A percentile compares a stretch with the other conserved stretches of the same genome.
phyloP scores from a whole-genome alignment of 2,113 vertebrate genomes.

The Sturnus vulgaris region DNA sequence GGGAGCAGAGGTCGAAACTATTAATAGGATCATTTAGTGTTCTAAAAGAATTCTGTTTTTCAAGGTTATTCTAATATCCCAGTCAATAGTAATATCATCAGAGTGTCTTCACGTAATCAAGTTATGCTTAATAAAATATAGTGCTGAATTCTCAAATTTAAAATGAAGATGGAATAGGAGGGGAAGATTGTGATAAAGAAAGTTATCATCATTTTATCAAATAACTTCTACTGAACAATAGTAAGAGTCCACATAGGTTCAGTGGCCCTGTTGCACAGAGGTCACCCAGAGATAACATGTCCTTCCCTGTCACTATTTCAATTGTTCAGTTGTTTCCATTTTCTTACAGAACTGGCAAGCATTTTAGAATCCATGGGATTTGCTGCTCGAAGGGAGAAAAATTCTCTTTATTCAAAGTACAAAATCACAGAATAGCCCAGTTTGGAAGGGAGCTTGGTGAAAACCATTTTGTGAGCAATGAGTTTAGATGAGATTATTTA shows the following conservation, averaged over 20 bases:
- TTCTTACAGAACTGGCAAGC: neutral
- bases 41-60: conserved; percentile 35
- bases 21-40: conserved; percentile 31
- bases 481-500: neutral
- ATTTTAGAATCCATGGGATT: neutral
- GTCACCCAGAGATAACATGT: neutral
- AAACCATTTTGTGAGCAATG: neutral
- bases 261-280: neutral
- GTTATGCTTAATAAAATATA: conserved; percentile 54
- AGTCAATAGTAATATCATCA: conserved; percentile 54
- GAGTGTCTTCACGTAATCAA: conserved; percentile 29
- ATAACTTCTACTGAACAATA: conserved; percentile 31
- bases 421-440: neutral
- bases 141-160: conserved; percentile 44
- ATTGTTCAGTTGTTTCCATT: neutral
- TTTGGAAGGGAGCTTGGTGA: neutral
- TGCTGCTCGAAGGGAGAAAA: neutral
- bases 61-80: conserved; percentile 59
- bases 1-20: conserved; percentile 18
- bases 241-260: neutral
- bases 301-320: neutral
- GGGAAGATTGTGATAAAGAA: conserved; percentile 53
- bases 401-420: neutral
- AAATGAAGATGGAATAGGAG: conserved; percentile 55
- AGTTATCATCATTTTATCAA: conserved; percentile 64